Evolutionary conservation across 2,113 vertebrate species (phyloP), one percentile per base, ranked within the genome.

Genomic region (Sceloporus tristichus): DNA sequence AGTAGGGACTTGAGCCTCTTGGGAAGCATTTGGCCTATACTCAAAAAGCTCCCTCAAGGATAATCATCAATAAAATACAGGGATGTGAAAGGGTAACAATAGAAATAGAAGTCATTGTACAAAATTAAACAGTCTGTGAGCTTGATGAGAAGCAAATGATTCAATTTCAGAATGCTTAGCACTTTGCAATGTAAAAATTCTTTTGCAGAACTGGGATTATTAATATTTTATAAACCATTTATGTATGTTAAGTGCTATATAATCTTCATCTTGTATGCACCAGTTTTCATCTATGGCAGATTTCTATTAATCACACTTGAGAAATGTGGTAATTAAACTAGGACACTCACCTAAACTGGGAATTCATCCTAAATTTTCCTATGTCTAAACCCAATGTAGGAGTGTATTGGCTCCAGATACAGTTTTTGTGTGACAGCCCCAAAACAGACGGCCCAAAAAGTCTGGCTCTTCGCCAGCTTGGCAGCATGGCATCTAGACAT

Each of bases 41-140:
- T 16, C 86, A 77, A 92, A 92, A 88, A 88, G 48, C 19, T 71
- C 76, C 65, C 62, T 74, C 9, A 6, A 7, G 29, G 2, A 87
- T 91, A 85, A 59, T 82, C 65, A 59, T 19, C 53, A 82, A 38
- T 56, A 90, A 91, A 92, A 87, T 9, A 38, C 0, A 0, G 0
- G 1, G 85, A 13, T 70, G n/a, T 65, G 77, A 92, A 92, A 93
- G 9, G 59, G 34, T 16, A 90, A 91, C 25, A 84, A 1, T 25
- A 25, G 77, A 84, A 81, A 84, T 27, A 87, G 5, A 73, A 92
- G 16, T 9, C 25, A 8, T 0, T 23, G 5, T 81, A 68, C 13
- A 82, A 87, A 62, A 75, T 75, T 42, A 48, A 75, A 75, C 23
- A 82, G 54, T 25, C 53, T 71, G 18, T 27, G 6, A 48, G 34